Conservation (phyloP, 2,113 vertebrate genomes). For the Sialia sialis region DNA sequence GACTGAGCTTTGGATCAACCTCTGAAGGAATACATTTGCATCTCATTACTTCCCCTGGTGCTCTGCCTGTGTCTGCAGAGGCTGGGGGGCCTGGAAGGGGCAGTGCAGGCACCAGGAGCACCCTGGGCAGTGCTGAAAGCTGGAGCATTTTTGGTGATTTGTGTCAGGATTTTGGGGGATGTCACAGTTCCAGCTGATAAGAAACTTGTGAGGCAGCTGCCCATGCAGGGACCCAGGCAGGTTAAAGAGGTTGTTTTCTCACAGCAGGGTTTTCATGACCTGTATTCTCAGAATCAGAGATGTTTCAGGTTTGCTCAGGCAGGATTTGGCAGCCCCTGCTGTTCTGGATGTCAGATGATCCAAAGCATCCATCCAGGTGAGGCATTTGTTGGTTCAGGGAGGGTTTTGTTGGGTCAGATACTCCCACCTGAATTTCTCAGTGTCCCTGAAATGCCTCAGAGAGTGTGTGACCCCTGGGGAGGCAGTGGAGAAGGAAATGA, state of each 20-base stretch:
- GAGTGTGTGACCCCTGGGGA: not conserved
- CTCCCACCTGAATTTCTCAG: not conserved
- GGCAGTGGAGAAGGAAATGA: not conserved
- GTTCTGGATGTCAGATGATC: not conserved
- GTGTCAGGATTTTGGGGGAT: not conserved
- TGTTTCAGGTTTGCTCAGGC: not conserved
- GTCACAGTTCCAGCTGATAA: fast-evolving
- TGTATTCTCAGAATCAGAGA: not conserved
- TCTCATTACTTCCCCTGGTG: constrained; percentile 8
- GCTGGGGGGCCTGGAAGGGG: not conserved
- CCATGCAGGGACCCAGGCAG: not conserved
- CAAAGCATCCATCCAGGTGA: not conserved
- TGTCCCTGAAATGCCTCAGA: not conserved
- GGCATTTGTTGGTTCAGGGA: not conserved
- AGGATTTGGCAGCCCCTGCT: not conserved
- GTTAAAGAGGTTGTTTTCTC: not conserved
- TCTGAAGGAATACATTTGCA: constrained; percentile 50
- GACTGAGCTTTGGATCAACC: constrained; percentile 35
- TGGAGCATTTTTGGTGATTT: fast-evolving
- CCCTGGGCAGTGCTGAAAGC: not conserved
- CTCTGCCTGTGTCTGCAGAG: not conserved
- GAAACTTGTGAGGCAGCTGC: not conserved
- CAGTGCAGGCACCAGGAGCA: fast-evolving
- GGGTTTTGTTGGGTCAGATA: not conserved
- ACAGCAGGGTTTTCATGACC: not conserved